phyloP scores from a whole-genome alignment of 2,888 invertebrate genomes.

The Peribatodes rhomboidaria region DNA sequence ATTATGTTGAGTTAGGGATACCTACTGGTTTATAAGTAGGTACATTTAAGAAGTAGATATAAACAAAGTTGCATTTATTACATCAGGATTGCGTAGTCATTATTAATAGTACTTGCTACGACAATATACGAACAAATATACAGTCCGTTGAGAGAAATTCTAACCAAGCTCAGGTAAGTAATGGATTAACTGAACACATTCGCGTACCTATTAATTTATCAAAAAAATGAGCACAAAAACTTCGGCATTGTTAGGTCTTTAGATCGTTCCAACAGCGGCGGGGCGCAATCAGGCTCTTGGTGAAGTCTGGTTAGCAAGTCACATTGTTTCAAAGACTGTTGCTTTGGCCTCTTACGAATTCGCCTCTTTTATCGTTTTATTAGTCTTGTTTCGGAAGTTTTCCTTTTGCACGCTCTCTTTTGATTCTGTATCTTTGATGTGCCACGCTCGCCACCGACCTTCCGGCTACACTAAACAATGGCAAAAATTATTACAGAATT shows the following conservation, averaged over 20 bases:
- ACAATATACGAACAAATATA: background rate
- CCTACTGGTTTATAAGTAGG: too few species aligned
- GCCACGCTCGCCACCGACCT: slow-evolving; percentile 37
- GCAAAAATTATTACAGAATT: slow-evolving; percentile 45
- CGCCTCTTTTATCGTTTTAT: slow-evolving; percentile 76
- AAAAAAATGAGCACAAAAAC: slow-evolving; percentile 18
- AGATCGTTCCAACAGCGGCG: slow-evolving; percentile 43
- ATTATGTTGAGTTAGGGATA: too few species aligned
- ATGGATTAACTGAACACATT: background rate
- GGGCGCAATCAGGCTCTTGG: slow-evolving; percentile 62
- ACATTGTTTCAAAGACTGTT: slow-evolving; percentile 74
- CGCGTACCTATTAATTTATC: background rate
- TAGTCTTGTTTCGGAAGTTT: slow-evolving; percentile 74
- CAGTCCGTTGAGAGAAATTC: slow-evolving; percentile 14
- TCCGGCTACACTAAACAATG: slow-evolving; percentile 47
- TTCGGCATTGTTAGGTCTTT: slow-evolving; percentile 26
- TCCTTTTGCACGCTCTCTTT: slow-evolving; percentile 62
- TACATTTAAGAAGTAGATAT: background rate
- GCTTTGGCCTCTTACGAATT: slow-evolving; percentile 70
- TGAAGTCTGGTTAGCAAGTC: slow-evolving; percentile 63
- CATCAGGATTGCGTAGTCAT: slow-evolving; percentile 1
- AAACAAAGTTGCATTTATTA: slow-evolving; percentile 1
- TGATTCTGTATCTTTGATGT: slow-evolving; percentile 72
- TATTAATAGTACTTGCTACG: slow-evolving; percentile 3
- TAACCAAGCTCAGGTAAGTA: slow-evolving; percentile 6